Base-by-base conservation (phyloP, 1,140 invertebrate species). In the Leptinotarsa lineolata region DNA sequence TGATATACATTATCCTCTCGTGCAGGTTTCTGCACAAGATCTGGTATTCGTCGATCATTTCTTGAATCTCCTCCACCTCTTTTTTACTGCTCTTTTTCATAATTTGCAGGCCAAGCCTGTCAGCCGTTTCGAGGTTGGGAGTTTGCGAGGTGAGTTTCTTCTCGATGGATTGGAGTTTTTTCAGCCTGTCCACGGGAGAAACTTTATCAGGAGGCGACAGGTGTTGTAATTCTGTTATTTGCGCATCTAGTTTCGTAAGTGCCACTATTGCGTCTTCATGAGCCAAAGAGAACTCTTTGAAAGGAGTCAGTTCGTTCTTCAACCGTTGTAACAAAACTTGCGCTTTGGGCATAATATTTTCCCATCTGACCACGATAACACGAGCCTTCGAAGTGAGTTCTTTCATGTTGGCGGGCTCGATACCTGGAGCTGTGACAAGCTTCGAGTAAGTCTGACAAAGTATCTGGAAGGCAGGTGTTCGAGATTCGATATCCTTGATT, bases 21-120 rank as follows among this genome's bases (percentile, higher is more conserved):
- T 88, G 88, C 22, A 92, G 88, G 48, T 91, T 88, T 46, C 88
- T 88, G 88, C 89, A 92, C 1, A 92, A 78, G 0, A 85, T 77
- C 68, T 91, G 90, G 74, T 93, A 92, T 77, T 92, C 90, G 59
- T 92, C 88, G 1, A 92, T 90, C 78, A 92, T 86, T 63, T 87
- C 83, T 74, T 92, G 88, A n/a, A 92, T 84, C 3, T 84, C 84
- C 16, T 83, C 78, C 3, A 89, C 85, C 48, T 91, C 88, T 4
- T 86, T 84, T 3, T 87, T 81, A 58, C 87, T 86, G 74, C 87
- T 86, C 24, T 87, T 86, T 69, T 86, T 76, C 86, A 91, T 90
- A 2, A 91, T 85, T 72, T 88, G 82, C 18, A 88, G 79, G 15
- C 89, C 91, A 2, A 91, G 74, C 72, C 88, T 81, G 76, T 92